phyloP scores from a whole-genome alignment of 2,888 invertebrate genomes.

The Gasteruption jaculator region DNA sequence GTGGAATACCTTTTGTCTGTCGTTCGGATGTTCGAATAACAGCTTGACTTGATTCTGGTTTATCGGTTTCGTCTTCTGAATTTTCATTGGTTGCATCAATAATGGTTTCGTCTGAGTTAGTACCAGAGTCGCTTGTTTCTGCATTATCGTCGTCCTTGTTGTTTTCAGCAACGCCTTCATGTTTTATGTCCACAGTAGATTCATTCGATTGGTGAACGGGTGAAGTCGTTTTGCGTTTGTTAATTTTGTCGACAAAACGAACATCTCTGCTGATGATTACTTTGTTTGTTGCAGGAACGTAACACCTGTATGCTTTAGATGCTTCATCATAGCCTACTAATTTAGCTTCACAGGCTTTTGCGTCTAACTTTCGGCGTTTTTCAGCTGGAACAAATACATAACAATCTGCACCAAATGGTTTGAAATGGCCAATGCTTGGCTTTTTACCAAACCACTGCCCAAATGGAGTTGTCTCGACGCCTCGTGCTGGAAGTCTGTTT shows the following conservation, averaged over 20 bases:
- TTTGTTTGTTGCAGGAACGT: constrained; percentile 6
- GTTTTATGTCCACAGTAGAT: too few species aligned
- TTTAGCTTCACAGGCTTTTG: constrained; percentile 5
- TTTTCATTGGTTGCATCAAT: too few species aligned
- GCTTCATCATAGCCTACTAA: constrained; percentile 12
- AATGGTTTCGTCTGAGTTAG: too few species aligned
- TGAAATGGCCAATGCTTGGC: constrained; percentile 5
- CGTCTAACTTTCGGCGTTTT: constrained; percentile 7
- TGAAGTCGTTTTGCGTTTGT: not conserved
- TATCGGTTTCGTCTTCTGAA: too few species aligned
- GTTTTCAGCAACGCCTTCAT: too few species aligned
- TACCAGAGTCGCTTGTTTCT: too few species aligned
- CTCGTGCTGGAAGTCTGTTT: constrained; percentile 11
- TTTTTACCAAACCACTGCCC: constrained; percentile 9
- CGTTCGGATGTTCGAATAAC: not conserved
- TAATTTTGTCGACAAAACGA: not conserved
- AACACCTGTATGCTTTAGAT: constrained; percentile 10
- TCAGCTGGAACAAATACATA: constrained; percentile 3
- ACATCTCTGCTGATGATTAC: constrained; percentile 9
- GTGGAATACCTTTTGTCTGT: constrained; percentile 5
- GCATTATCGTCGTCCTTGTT: too few species aligned
- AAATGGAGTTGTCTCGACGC: constrained; percentile 7
- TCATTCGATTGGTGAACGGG: too few species aligned
- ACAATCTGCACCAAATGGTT: constrained; percentile 9
- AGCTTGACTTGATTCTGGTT: too few species aligned